These are phyloP conservation scores for Neuroterus valhalla DNA, from an alignment of 1,140 invertebrate genomes.

Conservation along the genomic window DNA sequence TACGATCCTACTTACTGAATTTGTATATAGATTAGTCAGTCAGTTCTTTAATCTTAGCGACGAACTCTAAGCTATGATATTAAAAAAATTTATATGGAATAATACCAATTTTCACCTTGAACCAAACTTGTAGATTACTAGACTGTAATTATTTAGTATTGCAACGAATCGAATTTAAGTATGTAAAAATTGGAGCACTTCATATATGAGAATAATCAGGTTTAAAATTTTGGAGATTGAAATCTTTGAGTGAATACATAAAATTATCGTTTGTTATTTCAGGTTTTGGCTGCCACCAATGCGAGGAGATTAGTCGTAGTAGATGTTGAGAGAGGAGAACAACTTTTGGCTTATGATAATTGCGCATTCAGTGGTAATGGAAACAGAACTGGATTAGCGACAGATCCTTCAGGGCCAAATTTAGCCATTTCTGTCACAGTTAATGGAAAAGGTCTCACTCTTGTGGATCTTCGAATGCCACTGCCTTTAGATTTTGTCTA, in stretches of 20 bases:
- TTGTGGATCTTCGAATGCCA: constrained; percentile 76
- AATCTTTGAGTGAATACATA: no score
- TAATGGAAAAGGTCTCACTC: constrained; percentile 75
- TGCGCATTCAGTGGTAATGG: constrained; percentile 72
- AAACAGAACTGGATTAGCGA: constrained; percentile 73
- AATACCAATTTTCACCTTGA: background rate
- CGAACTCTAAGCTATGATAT: no score
- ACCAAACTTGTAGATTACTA: no score
- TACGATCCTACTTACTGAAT: no score
- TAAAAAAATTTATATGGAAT: background rate
- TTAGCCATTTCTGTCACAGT: constrained; percentile 74
- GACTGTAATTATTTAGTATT: no score
- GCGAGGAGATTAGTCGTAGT: constrained; percentile 72
- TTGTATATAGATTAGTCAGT: no score
- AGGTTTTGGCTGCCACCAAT: constrained; percentile 75
- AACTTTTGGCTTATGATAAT: constrained; percentile 75
- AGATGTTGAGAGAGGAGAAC: constrained; percentile 74
- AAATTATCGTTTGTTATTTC: background rate
- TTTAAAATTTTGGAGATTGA: background rate
- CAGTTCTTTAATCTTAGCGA: no score
- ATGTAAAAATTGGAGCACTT: no score
- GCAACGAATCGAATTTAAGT: no score
- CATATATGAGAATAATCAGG: no score
- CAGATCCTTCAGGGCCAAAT: constrained; percentile 74
- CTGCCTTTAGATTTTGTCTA: constrained; percentile 75